Evolutionary conservation across 35 echinoderm and acorn worm species (phyloP), one percentile per base, ranked within the genome.

Genomic region (Ophiothrix spiculata): DNA sequence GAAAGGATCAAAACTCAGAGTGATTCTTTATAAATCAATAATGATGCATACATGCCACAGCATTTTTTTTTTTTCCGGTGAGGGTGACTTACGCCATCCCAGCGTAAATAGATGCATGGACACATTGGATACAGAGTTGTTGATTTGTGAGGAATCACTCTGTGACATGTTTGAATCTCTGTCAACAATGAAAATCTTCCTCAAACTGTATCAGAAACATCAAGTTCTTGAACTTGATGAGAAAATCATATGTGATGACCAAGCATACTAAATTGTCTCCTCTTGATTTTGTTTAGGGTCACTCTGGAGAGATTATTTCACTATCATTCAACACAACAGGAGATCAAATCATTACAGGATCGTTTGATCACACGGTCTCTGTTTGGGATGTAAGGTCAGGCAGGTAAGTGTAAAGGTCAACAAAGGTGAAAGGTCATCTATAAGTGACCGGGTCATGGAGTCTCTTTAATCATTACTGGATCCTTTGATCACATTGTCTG

Each of bases 401-500:
- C 37, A 99, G 95, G 95, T 99, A 77, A 39, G 88, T 36, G 37
- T 28, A 31, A 23, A 38, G 36, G 31, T 32, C 31, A 73, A 28
- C 33, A 73, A 4, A 39, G 8, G 77, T 3, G 35, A 38, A 39
- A 19, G 39, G 15, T 36, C 36, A 40, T 34, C 75, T 33, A 77
- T 32, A 31, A 3, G 19, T 34, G 28, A n/a, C n/a, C n/a, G n/a
- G n/a, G n/a, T n/a, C n/a, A n/a, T n/a, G n/a, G n/a, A n/a, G n/a
- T n/a, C n/a, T n/a, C n/a, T n/a, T n/a, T n/a, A n/a, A 79, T 23
- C 34, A 99, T 99, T 21, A 99, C 95, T 38, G 95, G 95, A 31
- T 99, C 95, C 2, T 99, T 99, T 89, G 95, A 99, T 40, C 95
- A 99, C 46, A 99, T 92, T 99, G 4, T 93, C 92, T 19, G 85